phyloP scores from a whole-genome alignment of 1,140 invertebrate species.

The Prorops nasuta region DNA sequence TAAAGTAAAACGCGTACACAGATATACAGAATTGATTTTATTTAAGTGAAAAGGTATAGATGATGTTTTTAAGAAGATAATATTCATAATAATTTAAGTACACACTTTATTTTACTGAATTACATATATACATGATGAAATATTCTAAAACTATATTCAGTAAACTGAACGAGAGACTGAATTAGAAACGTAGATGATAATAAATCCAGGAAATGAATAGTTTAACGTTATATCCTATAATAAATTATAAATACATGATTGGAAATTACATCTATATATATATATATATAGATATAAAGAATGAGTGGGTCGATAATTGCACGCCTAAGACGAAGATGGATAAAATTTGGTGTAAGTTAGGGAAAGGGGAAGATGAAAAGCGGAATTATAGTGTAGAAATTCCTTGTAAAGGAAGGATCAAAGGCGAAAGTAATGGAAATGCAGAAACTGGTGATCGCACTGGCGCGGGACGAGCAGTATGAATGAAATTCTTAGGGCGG shows the following conservation, averaged over 20 bases:
- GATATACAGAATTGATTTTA: too few relatives aligned
- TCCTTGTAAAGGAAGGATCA: background rate
- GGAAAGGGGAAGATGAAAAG: too few relatives aligned
- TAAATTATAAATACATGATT: slow-evolving; percentile 37
- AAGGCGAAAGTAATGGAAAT: background rate
- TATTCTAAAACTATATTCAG: too few relatives aligned
- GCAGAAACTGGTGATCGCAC: background rate
- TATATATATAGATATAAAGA: slow-evolving; percentile 12
- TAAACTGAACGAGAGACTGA: too few relatives aligned
- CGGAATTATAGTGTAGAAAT: background rate
- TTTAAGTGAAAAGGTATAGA: too few relatives aligned
- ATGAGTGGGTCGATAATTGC: background rate
- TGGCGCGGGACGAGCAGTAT: background rate
- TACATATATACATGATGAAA: too few relatives aligned
- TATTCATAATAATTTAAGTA: too few relatives aligned
- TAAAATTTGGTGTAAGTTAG: background rate
- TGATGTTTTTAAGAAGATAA: too few relatives aligned
- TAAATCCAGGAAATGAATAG: too few relatives aligned
- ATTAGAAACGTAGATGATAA: too few relatives aligned
- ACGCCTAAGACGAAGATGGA: background rate
- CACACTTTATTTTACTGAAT: too few relatives aligned
- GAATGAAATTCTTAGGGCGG: slow-evolving; percentile 1
- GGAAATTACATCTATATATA: slow-evolving; percentile 28
- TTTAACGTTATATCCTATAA: slow-evolving; percentile 29
- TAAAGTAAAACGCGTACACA: too few relatives aligned